A percentile compares a stretch with the other conserved stretches of the same genome.
Conservation (phyloP, 1,140 invertebrate species). For the Chironomus tepperi region DNA sequence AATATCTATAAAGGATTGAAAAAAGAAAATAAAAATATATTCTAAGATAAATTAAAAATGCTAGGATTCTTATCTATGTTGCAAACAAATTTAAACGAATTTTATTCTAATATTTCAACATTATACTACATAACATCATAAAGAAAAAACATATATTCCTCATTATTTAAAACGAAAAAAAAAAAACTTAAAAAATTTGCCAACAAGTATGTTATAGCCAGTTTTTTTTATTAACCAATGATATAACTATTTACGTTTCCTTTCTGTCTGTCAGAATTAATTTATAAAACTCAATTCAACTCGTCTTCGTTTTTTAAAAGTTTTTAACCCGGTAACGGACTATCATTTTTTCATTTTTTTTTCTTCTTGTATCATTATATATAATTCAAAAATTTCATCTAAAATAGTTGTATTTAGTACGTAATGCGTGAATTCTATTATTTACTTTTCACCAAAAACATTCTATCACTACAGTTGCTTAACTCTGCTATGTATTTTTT, state of each 20-base stretch:
- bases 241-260: too few species aligned
- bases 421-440: conserved; percentile 7
- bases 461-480: conserved; percentile 12
- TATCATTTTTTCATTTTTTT: not conserved
- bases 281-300: not conserved
- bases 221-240: not conserved
- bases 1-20: too few species aligned
- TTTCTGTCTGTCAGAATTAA: too few species aligned
- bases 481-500: not conserved
- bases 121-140: conserved; percentile 14
- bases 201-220: conserved; percentile 7
- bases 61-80: not conserved
- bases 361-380: not conserved
- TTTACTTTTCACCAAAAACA: not conserved
- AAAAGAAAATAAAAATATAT: too few species aligned
- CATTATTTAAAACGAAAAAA: not conserved
- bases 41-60: too few species aligned
- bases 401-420: conserved; percentile 1
- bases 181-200: conserved; percentile 10
- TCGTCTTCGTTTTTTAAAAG: not conserved
- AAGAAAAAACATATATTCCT: conserved; percentile 15
- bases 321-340: too few species aligned
- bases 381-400: conserved; percentile 8
- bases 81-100: conserved; percentile 14
- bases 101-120: conserved; percentile 15